Percentiles rank a stretch among this genome's conserved stretches.
phyloP scores from a whole-genome alignment of 2,113 vertebrate species.

The Syngnathus floridae region DNA sequence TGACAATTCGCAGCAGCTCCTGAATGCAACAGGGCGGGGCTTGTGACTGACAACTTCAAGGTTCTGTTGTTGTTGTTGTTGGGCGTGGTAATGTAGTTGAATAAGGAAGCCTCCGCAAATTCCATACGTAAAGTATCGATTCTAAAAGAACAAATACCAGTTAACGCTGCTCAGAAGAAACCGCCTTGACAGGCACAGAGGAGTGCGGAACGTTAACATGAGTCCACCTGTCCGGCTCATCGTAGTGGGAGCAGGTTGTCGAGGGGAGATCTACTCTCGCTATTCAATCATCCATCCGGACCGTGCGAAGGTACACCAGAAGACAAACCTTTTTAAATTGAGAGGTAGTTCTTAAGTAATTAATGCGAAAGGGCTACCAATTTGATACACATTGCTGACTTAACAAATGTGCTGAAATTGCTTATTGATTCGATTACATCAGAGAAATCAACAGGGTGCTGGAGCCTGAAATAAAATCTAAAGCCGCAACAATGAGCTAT shows the following conservation, averaged over 20 bases:
- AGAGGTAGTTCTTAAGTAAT: neutral
- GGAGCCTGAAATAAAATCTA: neutral
- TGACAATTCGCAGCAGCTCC: neutral
- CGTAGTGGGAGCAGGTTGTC: conserved; percentile 70
- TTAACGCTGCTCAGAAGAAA: no score
- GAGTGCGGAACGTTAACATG: conserved; percentile 46
- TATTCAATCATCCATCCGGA: conserved; percentile 65
- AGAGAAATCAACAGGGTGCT: neutral
- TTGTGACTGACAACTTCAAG: neutral
- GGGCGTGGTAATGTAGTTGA: no score
- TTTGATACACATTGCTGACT: neutral
- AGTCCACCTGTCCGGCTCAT: conserved; percentile 58
- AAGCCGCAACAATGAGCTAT: neutral
- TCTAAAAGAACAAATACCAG: no score
- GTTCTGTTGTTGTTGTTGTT: neutral
- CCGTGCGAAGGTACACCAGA: conserved; percentile 57
- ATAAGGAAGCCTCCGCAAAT: no score
- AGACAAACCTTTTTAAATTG: neutral
- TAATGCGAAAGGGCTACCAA: neutral
- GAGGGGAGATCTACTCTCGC: conserved; percentile 63
- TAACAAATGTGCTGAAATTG: neutral
- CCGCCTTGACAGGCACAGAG: neutral
- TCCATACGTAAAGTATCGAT: neutral
- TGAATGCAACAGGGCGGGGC: neutral
- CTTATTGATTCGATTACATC: neutral